Base-by-base conservation (phyloP, 2,113 vertebrate species). In the Spea multiplicata region DNA sequence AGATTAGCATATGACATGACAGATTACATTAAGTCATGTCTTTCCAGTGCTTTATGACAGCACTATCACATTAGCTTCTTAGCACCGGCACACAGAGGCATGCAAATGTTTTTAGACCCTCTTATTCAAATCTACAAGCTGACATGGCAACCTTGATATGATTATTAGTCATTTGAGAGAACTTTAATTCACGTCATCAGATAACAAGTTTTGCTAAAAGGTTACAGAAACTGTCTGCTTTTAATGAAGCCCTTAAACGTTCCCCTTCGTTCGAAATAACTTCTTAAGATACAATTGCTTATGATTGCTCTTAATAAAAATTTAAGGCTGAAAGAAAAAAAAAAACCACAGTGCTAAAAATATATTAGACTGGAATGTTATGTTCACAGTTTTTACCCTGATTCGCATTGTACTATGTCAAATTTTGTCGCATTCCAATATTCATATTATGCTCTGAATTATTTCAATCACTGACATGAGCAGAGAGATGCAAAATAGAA, bases 1-100 rank as follows among this genome's bases (percentile, higher is more conserved):
- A 98, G 94, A 99, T 99, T 98, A 98, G 96, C 96, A 98, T 98
- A 97, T 96, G 95, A 97, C 96, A 98, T 95, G 96, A 97, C 96
- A 97, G 96, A 97, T 97, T 96, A 97, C 96, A 96, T 97, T 97
- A 96, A 97, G 94, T 96, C 95, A 94, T 92, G 94, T 95, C 95
- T 94, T 95, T 88, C 89, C 89, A 84, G 89, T 91, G 91, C 94
- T 97, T 96, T 95, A 96, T 95, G 94, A 92, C 91, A 92, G 93
- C 89, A 83, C 90, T 90, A 91, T 93, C 90, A 95, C 95, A 96
- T 98, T 96, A 97, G 96, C 95, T 94, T 96, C 95, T 99, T 96
- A 96, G 94, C 94, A 94, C 90, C 88, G 91, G 94, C 93, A 91
- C 91, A 94, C 92, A 83, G 90, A 94, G 91, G 92, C 95, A 97